Evolutionary conservation across 2,888 invertebrate genomes (phyloP), one percentile per base, ranked within the genome.

Genomic region (Melinopterus prodromus): DNA sequence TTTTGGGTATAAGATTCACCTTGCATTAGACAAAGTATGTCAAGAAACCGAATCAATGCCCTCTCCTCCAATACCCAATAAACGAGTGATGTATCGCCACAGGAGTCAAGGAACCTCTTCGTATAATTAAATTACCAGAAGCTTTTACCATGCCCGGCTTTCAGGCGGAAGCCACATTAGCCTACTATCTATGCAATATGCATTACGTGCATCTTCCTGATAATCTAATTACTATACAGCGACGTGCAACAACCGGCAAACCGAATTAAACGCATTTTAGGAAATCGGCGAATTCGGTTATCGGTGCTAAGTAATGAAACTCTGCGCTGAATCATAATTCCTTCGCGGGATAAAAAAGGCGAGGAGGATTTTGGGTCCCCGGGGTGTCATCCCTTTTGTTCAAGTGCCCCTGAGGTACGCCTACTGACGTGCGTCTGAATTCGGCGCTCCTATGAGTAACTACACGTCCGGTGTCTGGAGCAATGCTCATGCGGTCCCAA

Each of bases 331-430:
- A 53, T 53, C 53, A 53, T 53, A 53, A 53, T 53, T 53, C 53
- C 53, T 26, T 53, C 53, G 53, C 3, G 1, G 2, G 12, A 1
- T 9, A 53, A 53, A 53, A 53, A 12, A 9, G 12, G 53, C 5
- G 53, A 9, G 3, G 53, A 53, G 12, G 53, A 9, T 53, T 12
- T 12, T 1, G 1, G 12, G 53, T 53, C 53, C 53, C 53, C 12
- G 53, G 53, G 53, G 53, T 53, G 53, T 53, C 53, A 53, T 53
- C 53, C 53, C 53, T 53, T 53, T 53, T 53, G 53, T 53, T 53
- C 5, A 53, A 53, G 53, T 53, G 53, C 12, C 12, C 53, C 53
- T 53, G 53, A 1, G 53, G 9, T 3, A 7, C 53, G 53, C 53
- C 53, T 12, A 53, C 7, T 53, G 53, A 53, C 53, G 53, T 53